Evolutionary conservation across 2,797 vertebrate species (phyloP).

Genomic region (Sebastolobus alascanus): DNA sequence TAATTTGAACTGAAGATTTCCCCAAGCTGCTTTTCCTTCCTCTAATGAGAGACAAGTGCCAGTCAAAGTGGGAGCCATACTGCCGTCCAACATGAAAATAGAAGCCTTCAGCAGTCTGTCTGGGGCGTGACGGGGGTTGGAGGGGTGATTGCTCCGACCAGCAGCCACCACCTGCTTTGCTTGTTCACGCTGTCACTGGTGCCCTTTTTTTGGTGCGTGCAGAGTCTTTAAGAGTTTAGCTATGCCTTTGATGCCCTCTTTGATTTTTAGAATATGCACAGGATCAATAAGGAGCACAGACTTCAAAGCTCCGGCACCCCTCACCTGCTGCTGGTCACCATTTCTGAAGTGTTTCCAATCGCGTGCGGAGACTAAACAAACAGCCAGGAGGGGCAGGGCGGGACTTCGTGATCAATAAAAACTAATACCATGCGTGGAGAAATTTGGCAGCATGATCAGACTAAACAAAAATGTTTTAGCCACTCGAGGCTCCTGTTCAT

Average conservation of each 20-base stretch:
- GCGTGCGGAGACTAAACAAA: conserved; percentile 78
- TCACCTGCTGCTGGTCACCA: conserved; percentile 92
- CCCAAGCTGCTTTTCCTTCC: conserved; percentile 57
- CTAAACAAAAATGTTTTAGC: conserved; percentile 31
- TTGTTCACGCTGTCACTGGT: conserved; percentile 85
- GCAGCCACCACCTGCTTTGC: conserved; percentile 87
- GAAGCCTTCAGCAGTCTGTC: conserved; percentile 71
- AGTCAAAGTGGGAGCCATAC: conserved; percentile 70
- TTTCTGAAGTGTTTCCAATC: conserved; percentile 89
- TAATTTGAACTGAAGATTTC: conserved; percentile 66
- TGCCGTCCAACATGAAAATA: conserved; percentile 77
- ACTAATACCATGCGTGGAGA: conserved; percentile 54
- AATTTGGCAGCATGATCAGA: conserved; percentile 59
- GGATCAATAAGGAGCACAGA: conserved; percentile 85
- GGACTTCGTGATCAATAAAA: conserved; percentile 73
- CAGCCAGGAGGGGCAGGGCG: conserved; percentile 61
- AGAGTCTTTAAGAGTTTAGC: conserved; percentile 86
- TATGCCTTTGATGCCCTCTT: conserved; percentile 87
- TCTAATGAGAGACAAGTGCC: conserved; percentile 76
- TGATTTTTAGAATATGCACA: conserved; percentile 89
- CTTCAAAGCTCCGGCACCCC: conserved; percentile 88
- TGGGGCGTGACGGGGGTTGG: conserved; percentile 65
- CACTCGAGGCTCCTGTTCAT: conserved; percentile 38
- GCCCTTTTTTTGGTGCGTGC: conserved; percentile 80
- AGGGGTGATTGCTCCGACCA: conserved; percentile 72